phyloP scores from a whole-genome alignment of 2,888 invertebrate species.

The Andrena minutula region DNA sequence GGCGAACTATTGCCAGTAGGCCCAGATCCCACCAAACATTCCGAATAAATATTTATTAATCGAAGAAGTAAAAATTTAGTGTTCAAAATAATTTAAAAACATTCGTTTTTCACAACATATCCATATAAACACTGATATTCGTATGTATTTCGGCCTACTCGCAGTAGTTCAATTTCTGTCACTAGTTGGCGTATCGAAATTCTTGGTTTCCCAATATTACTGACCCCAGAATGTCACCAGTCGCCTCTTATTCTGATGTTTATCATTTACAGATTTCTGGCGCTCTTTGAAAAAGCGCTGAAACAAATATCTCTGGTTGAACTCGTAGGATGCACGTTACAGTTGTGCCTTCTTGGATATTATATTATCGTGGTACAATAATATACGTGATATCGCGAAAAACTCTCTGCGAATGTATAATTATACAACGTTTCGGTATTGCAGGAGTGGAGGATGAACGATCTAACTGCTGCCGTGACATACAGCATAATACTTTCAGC shows the following conservation, averaged over 20 bases:
- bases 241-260: not conserved
- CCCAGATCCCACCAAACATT: too few species aligned
- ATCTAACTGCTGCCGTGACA: slow-evolving; percentile 37
- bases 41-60: too few species aligned
- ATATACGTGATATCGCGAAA: not conserved
- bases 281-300: not conserved
- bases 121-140: too few species aligned
- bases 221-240: not conserved
- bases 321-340: slow-evolving; percentile 76
- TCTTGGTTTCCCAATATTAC: too few species aligned
- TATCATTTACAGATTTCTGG: slow-evolving; percentile 7
- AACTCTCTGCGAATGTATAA: too few species aligned
- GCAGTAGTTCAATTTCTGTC: too few species aligned
- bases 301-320: slow-evolving; percentile 17
- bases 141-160: too few species aligned
- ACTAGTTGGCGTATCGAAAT: too few species aligned
- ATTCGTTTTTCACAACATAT: too few species aligned
- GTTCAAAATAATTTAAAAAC: too few species aligned
- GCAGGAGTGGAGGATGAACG: slow-evolving; percentile 56
- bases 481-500: slow-evolving; percentile 50
- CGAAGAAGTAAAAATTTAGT: too few species aligned
- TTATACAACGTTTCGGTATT: not conserved
- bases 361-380: slow-evolving; percentile 76
- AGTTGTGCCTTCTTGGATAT: slow-evolving; percentile 80
- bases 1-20: too few species aligned